Base-by-base conservation (phyloP, 1,140 invertebrate genomes). In the Potamilus streckersoni region DNA sequence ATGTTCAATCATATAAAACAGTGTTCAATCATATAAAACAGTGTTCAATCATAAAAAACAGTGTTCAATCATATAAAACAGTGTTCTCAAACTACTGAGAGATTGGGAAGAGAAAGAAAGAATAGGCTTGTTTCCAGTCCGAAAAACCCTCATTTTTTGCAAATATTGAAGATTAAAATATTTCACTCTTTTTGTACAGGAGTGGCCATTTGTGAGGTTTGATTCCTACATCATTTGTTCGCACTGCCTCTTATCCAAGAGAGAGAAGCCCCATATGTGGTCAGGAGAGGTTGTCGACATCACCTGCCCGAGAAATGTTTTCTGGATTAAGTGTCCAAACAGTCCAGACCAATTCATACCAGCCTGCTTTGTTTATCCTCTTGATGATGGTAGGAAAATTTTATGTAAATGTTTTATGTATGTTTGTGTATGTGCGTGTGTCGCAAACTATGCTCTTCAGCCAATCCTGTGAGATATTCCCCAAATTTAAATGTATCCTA, bases 171-270 rank as follows among this genome's bases (percentile, higher is more conserved):
- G 38, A 49, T 49, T 49, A 49, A 49, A 49, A 49, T 49, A 49
- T 49, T 27, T 60, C n/a, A 56, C 27, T 31, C 17, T 67, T 27
- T 23, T 16, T 60, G 57, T 77, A 12, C 79, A 82, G 71, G 86
- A 88, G 71, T 88, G 86, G 86, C 86, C 86, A 4, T 84, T 86
- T 60, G 76, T 83, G 14, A 79, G 81, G 57, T 80, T 82, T 68
- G 82, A 84, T 14, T 63, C 80, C 12, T 77, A 79, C 60, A 73
- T 86, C 58, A 66, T 85, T 13, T 88, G 86, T 76, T 76, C 82
- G 19, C 85, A 88, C 74, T 86, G 86, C 71, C 71, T 86, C 59
- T 66, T 86, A 57, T 67, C 64, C n/a, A 79, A 80, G 13, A 72
- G 73, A 23, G 77, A 81, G 20, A 74, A 82, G 15, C 84, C 86